Evolutionary conservation across 2,797 vertebrate genomes (phyloP), one percentile per base, ranked within the genome.

Genomic region (Columba guinea): DNA sequence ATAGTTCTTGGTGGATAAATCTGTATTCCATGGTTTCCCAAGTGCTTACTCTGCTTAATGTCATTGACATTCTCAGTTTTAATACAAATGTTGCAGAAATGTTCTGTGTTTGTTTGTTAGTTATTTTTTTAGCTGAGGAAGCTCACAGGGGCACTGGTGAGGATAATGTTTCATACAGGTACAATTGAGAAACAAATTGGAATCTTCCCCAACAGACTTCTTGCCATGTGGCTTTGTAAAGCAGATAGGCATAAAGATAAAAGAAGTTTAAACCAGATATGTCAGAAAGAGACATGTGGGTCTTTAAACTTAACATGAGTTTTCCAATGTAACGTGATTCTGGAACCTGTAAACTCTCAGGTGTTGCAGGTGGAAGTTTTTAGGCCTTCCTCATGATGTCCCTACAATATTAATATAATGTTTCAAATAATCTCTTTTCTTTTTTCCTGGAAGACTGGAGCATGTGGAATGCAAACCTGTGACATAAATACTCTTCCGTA

Each of bases 1-100:
- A 8, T 59, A 32, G 41, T 65, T 60, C 28, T 13, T 2, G 4
- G 23, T 34, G 46, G 34, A 37, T 75, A 44, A 46, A 48, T 62
- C 35, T 46, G 11, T 58, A 13, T 41, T 3, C 0, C 1, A 0
- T 55, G 24, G 18, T 30, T 65, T 75, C 41, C 35, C 28, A 34
- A 26, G 53, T 39, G 49, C 27, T 68, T 81, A 7, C n/a, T n/a
- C n/a, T n/a, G n/a, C n/a, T n/a, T n/a, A n/a, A n/a, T 46, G 34
- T 15, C 18, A 6, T 6, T 48, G 27, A 10, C 8, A 7, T 60
- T 79, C 15, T 21, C 15, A 56, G 4, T 24, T 83, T 84, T 34
- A n/a, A n/a, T 22, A 6, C 1, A 51, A 69, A 48, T 2, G 3
- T 27, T 74, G 35, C 7, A 80, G 63, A 46, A 76, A 8, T 20